phyloP scores from a whole-genome alignment of 2,888 invertebrate genomes.

The Apamea crenata region DNA sequence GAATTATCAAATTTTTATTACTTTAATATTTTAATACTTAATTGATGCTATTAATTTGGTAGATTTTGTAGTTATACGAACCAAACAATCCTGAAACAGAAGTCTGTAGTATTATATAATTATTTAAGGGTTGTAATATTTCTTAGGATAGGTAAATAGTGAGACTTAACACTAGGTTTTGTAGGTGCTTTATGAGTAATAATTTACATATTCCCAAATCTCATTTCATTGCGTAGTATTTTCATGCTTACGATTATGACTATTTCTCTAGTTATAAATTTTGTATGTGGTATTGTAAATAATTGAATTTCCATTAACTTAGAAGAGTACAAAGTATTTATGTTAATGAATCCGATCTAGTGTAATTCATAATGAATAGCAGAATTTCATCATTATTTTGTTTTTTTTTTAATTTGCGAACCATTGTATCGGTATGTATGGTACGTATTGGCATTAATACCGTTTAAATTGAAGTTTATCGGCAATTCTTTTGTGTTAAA shows the following conservation, averaged over 20 bases:
- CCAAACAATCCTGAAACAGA: conserved; percentile 75
- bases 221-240: conserved; percentile 73
- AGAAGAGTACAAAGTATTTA: conserved; percentile 89
- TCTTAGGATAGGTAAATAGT: conserved; percentile 80
- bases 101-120: conserved; percentile 81
- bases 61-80: conserved; percentile 63
- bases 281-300: conserved; percentile 83
- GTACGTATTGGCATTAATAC: conserved; percentile 45
- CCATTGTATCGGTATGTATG: conserved; percentile 42
- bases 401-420: conserved; percentile 42
- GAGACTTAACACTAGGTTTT: conserved; percentile 83
- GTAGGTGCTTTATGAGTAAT: conserved; percentile 79
- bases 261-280: conserved; percentile 74
- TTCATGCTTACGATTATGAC: conserved; percentile 72
- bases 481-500: conserved; percentile 63
- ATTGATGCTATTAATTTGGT: conserved; percentile 62
- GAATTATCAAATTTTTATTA: conserved; percentile 59
- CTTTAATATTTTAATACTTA: conserved; percentile 56
- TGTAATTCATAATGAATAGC: conserved; percentile 73
- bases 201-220: conserved; percentile 74
- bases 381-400: conserved; percentile 54
- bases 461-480: conserved; percentile 28
- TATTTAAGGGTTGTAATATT: conserved; percentile 81
- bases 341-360: conserved; percentile 79
- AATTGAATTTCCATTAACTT: conserved; percentile 86